A percentile compares a stretch with the other conserved stretches of the same genome.
These are phyloP conservation scores for Volucella zonaria DNA, from an alignment of 2,888 invertebrate species.

Conservation along the genomic window DNA sequence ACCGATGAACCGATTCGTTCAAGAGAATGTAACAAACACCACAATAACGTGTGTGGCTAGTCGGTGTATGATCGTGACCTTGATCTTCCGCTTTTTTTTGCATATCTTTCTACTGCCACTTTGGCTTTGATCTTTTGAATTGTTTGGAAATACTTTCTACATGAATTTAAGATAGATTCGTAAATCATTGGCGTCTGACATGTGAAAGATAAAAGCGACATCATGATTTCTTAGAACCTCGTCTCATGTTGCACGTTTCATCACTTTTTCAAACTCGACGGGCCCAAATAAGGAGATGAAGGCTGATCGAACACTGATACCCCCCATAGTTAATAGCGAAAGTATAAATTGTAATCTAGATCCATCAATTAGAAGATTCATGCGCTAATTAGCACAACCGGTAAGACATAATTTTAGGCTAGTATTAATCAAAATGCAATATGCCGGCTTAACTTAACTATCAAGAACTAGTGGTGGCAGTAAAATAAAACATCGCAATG, in stretches of 20 bases:
- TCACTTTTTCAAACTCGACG: background rate
- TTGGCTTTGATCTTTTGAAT: slow-evolving; percentile 30
- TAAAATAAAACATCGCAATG: slow-evolving; percentile 32
- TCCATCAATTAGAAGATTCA: slow-evolving; percentile 20
- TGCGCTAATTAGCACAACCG: slow-evolving; percentile 47
- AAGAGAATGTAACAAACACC: too few relatives aligned
- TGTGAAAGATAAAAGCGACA: background rate
- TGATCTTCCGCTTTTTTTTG: slow-evolving; percentile 39
- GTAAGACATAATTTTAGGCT: slow-evolving; percentile 19
- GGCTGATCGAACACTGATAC: background rate
- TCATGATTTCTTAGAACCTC: background rate
- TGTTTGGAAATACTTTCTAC: slow-evolving; percentile 10
- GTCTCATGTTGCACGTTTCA: slow-evolving; percentile 36
- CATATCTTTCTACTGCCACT: background rate
- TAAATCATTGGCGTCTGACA: background rate
- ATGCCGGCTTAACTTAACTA: background rate
- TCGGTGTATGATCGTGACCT: slow-evolving; percentile 19
- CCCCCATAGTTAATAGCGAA: background rate
- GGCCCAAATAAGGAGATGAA: slow-evolving; percentile 38
- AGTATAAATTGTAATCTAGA: slow-evolving; percentile 28
- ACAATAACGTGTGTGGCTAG: too few relatives aligned
- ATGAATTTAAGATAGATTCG: slow-evolving; percentile 3
- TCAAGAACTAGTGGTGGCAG: slow-evolving; percentile 7
- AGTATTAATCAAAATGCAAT: slow-evolving; percentile 31
- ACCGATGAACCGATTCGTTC: too few relatives aligned